Evolutionary conservation across 1,140 invertebrate species (phyloP).

Genomic region (Penaeus vannamei): DNA sequence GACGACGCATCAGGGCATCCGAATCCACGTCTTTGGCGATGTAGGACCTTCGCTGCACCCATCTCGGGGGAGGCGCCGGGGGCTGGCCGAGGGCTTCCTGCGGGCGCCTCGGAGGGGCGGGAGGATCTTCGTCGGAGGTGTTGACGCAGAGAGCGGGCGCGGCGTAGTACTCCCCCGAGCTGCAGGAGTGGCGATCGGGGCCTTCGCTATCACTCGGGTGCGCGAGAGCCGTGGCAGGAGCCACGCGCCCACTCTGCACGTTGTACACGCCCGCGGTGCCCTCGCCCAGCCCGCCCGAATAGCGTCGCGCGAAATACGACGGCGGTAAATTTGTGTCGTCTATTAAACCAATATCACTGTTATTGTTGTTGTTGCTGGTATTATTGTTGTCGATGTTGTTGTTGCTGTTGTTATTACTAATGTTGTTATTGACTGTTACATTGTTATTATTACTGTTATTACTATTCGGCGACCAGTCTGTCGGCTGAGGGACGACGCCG

Average conservation of each 20-base stretch:
- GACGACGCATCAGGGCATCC: background rate
- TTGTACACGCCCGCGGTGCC: constrained; percentile 51
- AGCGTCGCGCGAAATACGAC: background rate
- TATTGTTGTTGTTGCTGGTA: too few species aligned
- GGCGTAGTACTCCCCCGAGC: constrained; percentile 65
- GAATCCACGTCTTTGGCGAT: background rate
- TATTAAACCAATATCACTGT: too few species aligned
- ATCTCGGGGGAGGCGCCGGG: constrained; percentile 22
- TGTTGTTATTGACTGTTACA: too few species aligned
- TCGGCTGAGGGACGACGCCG: too few species aligned
- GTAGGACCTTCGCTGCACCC: constrained; percentile 3
- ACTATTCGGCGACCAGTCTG: background rate
- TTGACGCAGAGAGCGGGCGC: constrained; percentile 62
- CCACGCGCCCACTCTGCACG: constrained; percentile 49
- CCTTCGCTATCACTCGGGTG: constrained; percentile 43
- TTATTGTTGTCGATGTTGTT: too few species aligned
- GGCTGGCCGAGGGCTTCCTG: constrained; percentile 3
- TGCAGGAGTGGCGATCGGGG: constrained; percentile 33
- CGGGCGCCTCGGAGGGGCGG: background rate
- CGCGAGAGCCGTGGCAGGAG: background rate
- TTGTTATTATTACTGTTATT: background rate
- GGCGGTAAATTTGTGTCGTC: too few species aligned
- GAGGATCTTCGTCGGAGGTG: constrained; percentile 62
- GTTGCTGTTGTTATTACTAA: too few species aligned
- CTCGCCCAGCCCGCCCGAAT: constrained; percentile 13